Evolutionary conservation across 2,888 invertebrate genomes (phyloP), one percentile per base, ranked within the genome.

Genomic region (Trachelus tabidus): DNA sequence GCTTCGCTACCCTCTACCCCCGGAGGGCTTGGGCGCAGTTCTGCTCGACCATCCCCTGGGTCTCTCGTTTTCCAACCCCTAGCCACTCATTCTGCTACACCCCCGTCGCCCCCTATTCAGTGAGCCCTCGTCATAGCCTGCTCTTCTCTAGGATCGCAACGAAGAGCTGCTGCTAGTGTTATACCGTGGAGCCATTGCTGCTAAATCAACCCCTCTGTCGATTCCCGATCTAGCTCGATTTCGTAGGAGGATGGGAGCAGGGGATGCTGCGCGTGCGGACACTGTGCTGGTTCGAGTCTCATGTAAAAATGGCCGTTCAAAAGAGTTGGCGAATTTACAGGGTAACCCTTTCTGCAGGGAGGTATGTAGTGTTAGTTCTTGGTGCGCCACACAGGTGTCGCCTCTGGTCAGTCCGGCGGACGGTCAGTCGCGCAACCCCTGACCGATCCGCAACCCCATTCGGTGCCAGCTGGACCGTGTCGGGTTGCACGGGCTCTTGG

Each of bases 321-420:
- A 71, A 71, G 33, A 12, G 31, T 71, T 71, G 11, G 33, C 71
- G 33, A 31, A 34, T 31, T 4, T 71, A 71, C 71, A 56, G 71
- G 34, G 85, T 86, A 91, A 90, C 91, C 90, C 90, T 90, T 90
- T 89, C 87, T 86, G 73, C 76, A 68, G 80, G 78, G 77, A 56
- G 56, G 56, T 56, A 56, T 0, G 23, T 9, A 23, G 0, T 56
- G 56, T 56, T 86, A 86, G 89, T 91, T 91, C 90, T 76, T 30
- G 40, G 69, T 12, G 74, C 77, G 73, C 71, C 78, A 76, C 85
- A 88, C 83, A 91, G 91, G 85, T 91, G 84, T 90, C 91, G 90
- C 91, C 89, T 87, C 89, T 77, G 85, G 87, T 83, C 86, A 86
- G 88, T 90, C 87, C 85, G 81, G 75, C 81, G 77, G 79, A 81